Base-by-base conservation (phyloP, 2,113 vertebrate species). In the Hydrolagus affinis region DNA sequence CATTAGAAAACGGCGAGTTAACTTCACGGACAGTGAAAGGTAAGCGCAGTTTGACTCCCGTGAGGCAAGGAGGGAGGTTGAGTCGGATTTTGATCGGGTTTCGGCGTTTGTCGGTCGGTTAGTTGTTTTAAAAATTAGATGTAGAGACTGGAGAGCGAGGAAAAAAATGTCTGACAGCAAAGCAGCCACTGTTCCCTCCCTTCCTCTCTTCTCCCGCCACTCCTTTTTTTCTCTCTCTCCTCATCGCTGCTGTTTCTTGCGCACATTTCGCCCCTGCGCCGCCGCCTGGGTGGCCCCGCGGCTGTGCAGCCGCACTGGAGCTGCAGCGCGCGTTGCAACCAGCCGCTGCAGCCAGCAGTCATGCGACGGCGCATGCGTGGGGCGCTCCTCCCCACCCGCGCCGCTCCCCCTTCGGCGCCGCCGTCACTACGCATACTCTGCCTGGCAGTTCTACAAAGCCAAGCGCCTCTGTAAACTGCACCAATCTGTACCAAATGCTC, bases 361-460 rank as follows among this genome's bases (percentile, higher is more conserved):
- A 9, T 83, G 77, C 77, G 56, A 83, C n/a, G 28, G 60, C 77
- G 77, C 77, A 30, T 30, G 77, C 77, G 77, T 15, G 59, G 11
- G 76, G 8, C 11, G 76, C 76, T 60, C 57, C 44, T 23, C 9
- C 14, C 8, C 60, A 12, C 11, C 56, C 75, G 10, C 21, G 12
- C 70, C 8, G 21, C 69, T 19, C 76, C 23, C 60, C 12, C 23
- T 80, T 19, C 23, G 28, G 56, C 17, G 19, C 76, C 12, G n/a
- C 17, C 57, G 57, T 28, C 10, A 28, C 30, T 83, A 60, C 78
- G 62, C 57, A 62, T 30, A 25, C 28, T 28, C 44, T 25, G 1
- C 19, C 76, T 44, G 44, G 44, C 1, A 44, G 44, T 44, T 44
- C 44, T 44, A 44, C 44, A 44, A 44, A 44, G 44, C 44, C 44